A percentile compares a stretch with the other conserved stretches of the same genome.
Conservation (phyloP, 2,888 invertebrate genomes). For the Tachystola acroxantha region DNA sequence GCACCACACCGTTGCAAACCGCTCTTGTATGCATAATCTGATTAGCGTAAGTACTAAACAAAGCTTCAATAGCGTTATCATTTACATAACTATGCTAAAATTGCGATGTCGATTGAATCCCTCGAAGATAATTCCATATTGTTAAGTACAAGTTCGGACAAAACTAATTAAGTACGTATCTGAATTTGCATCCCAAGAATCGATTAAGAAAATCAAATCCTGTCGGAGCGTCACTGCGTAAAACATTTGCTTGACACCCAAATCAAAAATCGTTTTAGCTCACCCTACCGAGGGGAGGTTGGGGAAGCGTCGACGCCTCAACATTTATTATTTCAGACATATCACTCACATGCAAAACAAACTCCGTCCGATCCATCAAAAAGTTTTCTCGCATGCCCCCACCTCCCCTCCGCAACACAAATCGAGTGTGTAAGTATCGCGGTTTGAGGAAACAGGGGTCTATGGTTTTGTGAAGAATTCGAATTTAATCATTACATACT, state of each 20-base stretch:
- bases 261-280: conserved; percentile 78
- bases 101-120: conserved; percentile 37
- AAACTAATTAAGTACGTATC: conserved; percentile 24
- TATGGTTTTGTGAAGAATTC: conserved; percentile 18
- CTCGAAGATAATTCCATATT: conserved; percentile 33
- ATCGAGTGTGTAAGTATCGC: conserved; percentile 74
- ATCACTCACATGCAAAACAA: conserved; percentile 79
- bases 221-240: conserved; percentile 67
- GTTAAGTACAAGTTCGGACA: conserved; percentile 23
- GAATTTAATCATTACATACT: background rate
- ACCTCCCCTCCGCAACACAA: conserved; percentile 49
- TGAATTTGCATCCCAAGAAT: conserved; percentile 61
- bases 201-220: conserved; percentile 77
- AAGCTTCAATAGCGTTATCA: conserved; percentile 59
- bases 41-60: conserved; percentile 73
- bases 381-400: conserved; percentile 58
- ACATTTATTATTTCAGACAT: conserved; percentile 79
- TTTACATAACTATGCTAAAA: conserved; percentile 45
- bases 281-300: conserved; percentile 55
- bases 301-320: conserved; percentile 75
- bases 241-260: conserved; percentile 78
- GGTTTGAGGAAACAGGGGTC: conserved; percentile 44
- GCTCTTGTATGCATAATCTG: conserved; percentile 77
- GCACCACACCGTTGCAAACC: conserved; percentile 43
- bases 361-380: conserved; percentile 78